Evolutionary conservation across 2,888 invertebrate genomes (phyloP), one percentile per base, ranked within the genome.

Genomic region (Azorinus chamasolen): DNA sequence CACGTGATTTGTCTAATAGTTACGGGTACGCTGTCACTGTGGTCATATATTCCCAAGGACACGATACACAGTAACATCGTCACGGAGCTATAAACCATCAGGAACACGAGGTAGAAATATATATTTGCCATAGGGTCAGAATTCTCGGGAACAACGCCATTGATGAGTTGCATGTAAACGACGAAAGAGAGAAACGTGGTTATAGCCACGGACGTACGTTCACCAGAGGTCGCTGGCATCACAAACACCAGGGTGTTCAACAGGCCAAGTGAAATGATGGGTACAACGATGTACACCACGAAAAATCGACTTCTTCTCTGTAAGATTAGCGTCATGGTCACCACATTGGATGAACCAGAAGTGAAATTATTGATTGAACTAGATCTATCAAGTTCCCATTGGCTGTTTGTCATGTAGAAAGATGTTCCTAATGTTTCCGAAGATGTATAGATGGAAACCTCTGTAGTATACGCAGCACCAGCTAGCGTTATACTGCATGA

Each of bases 121-220:
- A 82, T 43, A 39, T 57, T 48, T 3, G 78, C 55, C 48, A 82
- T 62, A 2, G 78, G 78, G 4, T 58, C 50, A 0, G 82, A 78
- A 20, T 69, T 75, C 39, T 66, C 55, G 5, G 82, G 78, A n/a
- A 82, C 58, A 43, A 71, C 66, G 14, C 57, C 59, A 65, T 68
- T 82, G 1, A 82, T 45, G 5, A 75, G 72, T 8, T 63, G 50
- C 78, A 78, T 78, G 63, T 69, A 82, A 1, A 82, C 74, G 2
- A 71, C 45, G 27, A 75, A 75, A 1, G 82, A 75, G 25, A 82
- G 24, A 54, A 72, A 75, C n/a, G 61, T 39, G 3, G 82, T 82
- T 1, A 82, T 61, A 1, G 78, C 69, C 2, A 72, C 70, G 4
- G 72, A 72, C 2, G 70, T 63, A 2, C 75, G 37, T 18, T 82